phyloP scores from a whole-genome alignment of 2,888 invertebrate genomes.

The Unio delphinus region DNA sequence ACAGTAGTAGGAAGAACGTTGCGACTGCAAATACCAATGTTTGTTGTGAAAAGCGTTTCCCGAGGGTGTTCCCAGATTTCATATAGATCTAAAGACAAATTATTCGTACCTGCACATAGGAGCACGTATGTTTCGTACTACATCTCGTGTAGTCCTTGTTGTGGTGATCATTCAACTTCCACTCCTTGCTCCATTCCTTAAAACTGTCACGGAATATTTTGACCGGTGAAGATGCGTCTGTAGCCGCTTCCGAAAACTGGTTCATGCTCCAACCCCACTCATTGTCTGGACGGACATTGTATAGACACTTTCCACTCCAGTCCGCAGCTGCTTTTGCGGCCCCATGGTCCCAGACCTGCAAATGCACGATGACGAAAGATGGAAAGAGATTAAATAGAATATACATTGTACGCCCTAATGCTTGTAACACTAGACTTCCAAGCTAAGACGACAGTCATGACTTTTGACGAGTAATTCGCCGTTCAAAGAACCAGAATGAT shows the following conservation, averaged over 20 bases:
- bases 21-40: too few species aligned
- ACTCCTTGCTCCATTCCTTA: conserved; percentile 28
- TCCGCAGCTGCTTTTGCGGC: conserved; percentile 35
- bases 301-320: conserved; percentile 40
- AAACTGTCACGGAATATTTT: conserved; percentile 24
- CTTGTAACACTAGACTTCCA: too few species aligned
- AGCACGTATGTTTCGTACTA: conserved; percentile 30
- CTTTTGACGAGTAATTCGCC: too few species aligned
- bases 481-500: too few species aligned
- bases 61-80: too few species aligned
- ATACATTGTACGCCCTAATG: too few species aligned
- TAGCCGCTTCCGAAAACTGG: conserved; percentile 24
- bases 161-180: conserved; percentile 19
- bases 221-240: conserved; percentile 13
- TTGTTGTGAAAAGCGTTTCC: too few species aligned
- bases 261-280: conserved; percentile 40
- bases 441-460: too few species aligned
- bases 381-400: neutral
- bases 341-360: conserved; percentile 41
- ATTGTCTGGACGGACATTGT: conserved; percentile 31
- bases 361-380: neutral
- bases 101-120: conserved; percentile 34
- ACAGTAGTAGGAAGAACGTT: too few species aligned
- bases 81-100: neutral
- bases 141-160: conserved; percentile 27